phyloP scores from a whole-genome alignment of 2,113 vertebrate species.

The Holacanthus passer region DNA sequence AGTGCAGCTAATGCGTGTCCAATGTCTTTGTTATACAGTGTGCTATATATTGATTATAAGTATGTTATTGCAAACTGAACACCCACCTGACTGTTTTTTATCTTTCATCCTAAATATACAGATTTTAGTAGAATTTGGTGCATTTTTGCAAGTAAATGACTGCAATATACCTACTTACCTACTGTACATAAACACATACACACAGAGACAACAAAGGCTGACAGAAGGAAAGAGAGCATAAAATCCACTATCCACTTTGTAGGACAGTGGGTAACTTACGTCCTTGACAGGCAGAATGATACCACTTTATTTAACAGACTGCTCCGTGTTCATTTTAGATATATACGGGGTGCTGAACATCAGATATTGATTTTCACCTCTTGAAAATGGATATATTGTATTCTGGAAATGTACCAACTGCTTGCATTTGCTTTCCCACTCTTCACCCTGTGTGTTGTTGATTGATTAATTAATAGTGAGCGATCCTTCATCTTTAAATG shows the following conservation, averaged over 20 bases:
- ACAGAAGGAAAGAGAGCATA: not conserved
- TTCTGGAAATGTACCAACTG: conserved; percentile 49
- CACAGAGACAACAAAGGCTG: not conserved
- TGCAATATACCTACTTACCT: not conserved
- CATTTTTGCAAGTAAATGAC: not conserved
- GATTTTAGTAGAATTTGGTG: not conserved
- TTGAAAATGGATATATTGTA: conserved; percentile 40
- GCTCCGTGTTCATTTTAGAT: not conserved
- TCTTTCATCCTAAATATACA: not conserved
- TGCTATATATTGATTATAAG: not conserved
- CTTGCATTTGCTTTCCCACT: conserved; percentile 39
- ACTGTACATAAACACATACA: not conserved
- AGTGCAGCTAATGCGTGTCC: not conserved
- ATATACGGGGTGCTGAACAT: conserved; percentile 6
- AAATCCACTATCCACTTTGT: not conserved
- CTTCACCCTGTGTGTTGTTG: conserved; percentile 48
- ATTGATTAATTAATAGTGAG: conserved; percentile 83
- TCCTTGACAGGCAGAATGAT: conserved; percentile 9
- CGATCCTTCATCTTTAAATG: conserved; percentile 69
- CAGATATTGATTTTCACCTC: conserved; percentile 32
- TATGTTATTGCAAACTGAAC: not conserved
- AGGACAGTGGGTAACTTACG: not conserved
- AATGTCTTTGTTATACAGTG: not conserved
- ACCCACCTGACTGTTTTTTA: not conserved
- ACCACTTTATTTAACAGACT: conserved; percentile 7